Evolutionary conservation across 2,888 invertebrate species (phyloP).

Genomic region (Drosophila neutralis): DNA sequence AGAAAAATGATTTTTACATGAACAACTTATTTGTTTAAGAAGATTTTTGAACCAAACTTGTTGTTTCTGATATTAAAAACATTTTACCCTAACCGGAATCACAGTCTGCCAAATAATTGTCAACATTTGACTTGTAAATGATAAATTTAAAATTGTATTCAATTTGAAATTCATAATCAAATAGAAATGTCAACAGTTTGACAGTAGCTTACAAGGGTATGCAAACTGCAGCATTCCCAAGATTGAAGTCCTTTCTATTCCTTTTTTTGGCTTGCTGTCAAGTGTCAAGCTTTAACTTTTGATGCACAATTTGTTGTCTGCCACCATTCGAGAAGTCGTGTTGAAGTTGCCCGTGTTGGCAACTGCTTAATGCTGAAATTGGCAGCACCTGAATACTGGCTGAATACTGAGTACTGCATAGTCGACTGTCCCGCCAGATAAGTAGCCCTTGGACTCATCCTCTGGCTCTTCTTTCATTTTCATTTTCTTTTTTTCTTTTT

Average conservation of each 20-base stretch:
- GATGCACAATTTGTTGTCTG: conserved; percentile 75
- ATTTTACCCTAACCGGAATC: not conserved
- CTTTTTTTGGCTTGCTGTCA: conserved; percentile 39
- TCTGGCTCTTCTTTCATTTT: conserved; percentile 1
- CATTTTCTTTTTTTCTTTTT: conserved; percentile 27
- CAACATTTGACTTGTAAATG: not conserved
- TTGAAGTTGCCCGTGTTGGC: conserved; percentile 27
- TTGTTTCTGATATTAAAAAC: not conserved
- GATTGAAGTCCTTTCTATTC: too few relatives aligned
- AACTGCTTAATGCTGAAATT: conserved; percentile 74
- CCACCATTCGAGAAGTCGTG: conserved; percentile 10
- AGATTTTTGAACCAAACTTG: not conserved
- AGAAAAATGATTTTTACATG: not conserved
- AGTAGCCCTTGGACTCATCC: conserved; percentile 58
- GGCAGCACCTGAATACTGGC: conserved; percentile 68
- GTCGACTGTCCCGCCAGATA: conserved; percentile 61
- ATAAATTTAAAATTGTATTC: not conserved
- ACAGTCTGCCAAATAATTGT: not conserved
- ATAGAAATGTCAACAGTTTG: not conserved
- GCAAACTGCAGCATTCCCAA: not conserved
- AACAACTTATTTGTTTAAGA: not conserved
- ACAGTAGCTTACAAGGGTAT: not conserved
- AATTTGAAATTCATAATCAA: not conserved
- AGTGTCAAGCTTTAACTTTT: conserved; percentile 75
- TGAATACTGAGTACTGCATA: conserved; percentile 41